Conservation (phyloP, 2,113 vertebrate genomes). For the Anguilla japonica region DNA sequence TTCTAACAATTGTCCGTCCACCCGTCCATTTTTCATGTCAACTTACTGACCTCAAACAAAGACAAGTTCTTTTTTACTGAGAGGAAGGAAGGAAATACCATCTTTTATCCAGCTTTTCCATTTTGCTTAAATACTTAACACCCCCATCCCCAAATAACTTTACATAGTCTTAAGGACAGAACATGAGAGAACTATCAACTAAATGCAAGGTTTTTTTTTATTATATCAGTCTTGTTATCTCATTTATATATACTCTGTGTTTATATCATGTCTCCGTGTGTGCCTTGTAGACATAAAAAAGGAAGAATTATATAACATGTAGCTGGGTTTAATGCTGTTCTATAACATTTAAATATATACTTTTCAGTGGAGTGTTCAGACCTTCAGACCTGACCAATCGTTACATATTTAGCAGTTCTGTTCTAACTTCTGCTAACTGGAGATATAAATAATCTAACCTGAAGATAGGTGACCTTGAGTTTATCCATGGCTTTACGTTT, state of each 20-base stretch:
- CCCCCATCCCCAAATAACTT: constrained; percentile 27
- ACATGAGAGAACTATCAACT: constrained; percentile 20
- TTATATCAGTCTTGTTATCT: constrained; percentile 51
- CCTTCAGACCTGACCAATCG: constrained; percentile 18
- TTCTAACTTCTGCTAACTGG: too few relatives aligned
- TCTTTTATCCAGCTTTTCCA: constrained; percentile 42
- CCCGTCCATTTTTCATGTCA: constrained; percentile 34
- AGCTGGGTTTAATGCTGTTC: constrained; percentile 24
- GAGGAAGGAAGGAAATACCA: constrained; percentile 40
- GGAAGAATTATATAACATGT: constrained; percentile 20
- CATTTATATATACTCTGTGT: constrained; percentile 65
- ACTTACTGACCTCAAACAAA: constrained; percentile 45
- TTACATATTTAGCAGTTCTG: not conserved
- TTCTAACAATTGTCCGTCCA: too few relatives aligned
- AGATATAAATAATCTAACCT: too few relatives aligned
- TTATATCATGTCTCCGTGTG: constrained; percentile 57
- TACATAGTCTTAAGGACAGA: constrained; percentile 39
- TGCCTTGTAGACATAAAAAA: constrained; percentile 68
- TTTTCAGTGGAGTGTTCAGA: constrained; percentile 26
- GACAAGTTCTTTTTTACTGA: constrained; percentile 48
- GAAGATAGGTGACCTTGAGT: too few relatives aligned
- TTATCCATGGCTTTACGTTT: too few relatives aligned
- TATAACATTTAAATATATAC: not conserved
- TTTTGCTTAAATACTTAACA: constrained; percentile 16
- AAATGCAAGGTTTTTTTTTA: constrained; percentile 46